A percentile compares a stretch with the other conserved stretches of the same genome.
Evolutionary conservation across 2,888 invertebrate genomes (phyloP).

Genomic region (Artemia sp.): DNA sequence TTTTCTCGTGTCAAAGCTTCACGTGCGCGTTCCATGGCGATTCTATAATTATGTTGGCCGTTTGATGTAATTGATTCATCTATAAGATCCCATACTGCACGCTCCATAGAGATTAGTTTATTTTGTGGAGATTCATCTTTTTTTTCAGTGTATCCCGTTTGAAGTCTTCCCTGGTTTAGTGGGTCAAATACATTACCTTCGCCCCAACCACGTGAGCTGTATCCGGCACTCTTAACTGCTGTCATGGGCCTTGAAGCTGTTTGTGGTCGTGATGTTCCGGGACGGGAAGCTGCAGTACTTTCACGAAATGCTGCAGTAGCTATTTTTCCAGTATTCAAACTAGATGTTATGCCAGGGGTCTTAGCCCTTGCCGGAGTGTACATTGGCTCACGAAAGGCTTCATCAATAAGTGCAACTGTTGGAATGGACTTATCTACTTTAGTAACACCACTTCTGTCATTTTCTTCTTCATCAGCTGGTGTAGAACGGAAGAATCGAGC

Average conservation of each 20-base stretch:
- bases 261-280: conserved; percentile 26
- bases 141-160: background rate
- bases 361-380: conserved; percentile 7
- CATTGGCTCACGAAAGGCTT: background rate
- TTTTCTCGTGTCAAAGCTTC: conserved; percentile 88
- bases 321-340: background rate
- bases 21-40: conserved; percentile 76
- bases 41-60: conserved; percentile 43
- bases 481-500: background rate
- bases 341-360: background rate
- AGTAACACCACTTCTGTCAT: background rate
- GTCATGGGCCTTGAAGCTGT: conserved; percentile 64
- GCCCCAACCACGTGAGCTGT: conserved; percentile 44
- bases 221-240: conserved; percentile 88
- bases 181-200: conserved; percentile 18
- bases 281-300: background rate
- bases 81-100: conserved; percentile 67
- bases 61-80: conserved; percentile 70
- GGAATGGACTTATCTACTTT: background rate
- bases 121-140: conserved; percentile 48
- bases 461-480: background rate
- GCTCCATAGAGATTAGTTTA: conserved; percentile 71
- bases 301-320: background rate
- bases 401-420: background rate
- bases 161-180: conserved; percentile 17